Evolutionary conservation across 2,888 invertebrate species (phyloP).

Genomic region (Fissipunctia ypsillon): DNA sequence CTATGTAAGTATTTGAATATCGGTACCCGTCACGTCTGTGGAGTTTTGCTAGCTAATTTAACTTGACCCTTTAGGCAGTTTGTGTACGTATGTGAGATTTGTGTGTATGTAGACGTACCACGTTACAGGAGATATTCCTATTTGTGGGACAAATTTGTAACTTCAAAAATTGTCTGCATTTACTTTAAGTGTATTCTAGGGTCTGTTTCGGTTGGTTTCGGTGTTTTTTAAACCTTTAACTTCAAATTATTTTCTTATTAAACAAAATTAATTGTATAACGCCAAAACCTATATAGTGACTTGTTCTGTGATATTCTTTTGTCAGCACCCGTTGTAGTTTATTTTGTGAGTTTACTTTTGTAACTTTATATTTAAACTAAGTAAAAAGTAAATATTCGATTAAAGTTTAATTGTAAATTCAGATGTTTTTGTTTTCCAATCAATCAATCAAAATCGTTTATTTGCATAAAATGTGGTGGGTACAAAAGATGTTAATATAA

Average conservation of each 20-base stretch:
- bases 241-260: background rate
- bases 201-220: background rate
- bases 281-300: background rate
- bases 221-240: too few relatives aligned
- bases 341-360: constrained; percentile 18
- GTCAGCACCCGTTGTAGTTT: constrained; percentile 2
- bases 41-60: background rate
- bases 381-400: constrained; percentile 26
- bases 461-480: too few relatives aligned
- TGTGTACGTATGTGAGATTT: background rate
- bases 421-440: background rate
- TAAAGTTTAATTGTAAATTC: background rate
- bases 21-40: background rate
- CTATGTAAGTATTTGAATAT: background rate
- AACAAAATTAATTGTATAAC: background rate
- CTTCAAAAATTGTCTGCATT: background rate
- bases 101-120: background rate
- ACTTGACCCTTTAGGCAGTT: background rate
- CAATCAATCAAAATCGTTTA: too few relatives aligned
- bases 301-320: constrained; percentile 22
- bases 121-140: too few relatives aligned
- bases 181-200: background rate
- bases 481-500: too few relatives aligned
- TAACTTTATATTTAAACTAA: constrained; percentile 34
- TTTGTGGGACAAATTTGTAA: background rate